Percentiles rank a stretch among this genome's conserved stretches.
Evolutionary conservation across 2,113 vertebrate genomes (phyloP).

Genomic region (Xiphophorus maculatus): DNA sequence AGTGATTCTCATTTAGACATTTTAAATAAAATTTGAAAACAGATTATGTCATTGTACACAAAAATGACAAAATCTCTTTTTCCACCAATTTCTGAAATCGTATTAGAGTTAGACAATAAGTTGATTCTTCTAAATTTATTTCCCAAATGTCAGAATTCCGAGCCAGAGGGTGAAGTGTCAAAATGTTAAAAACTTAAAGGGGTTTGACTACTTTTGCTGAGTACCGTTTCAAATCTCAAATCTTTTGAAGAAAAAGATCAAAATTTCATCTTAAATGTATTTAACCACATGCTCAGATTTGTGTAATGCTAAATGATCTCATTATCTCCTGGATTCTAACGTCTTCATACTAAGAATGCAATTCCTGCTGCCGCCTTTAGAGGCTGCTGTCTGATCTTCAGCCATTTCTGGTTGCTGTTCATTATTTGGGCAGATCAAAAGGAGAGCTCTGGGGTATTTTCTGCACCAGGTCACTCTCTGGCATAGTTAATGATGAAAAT

Average conservation of each 20-base stretch:
- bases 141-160: neutral
- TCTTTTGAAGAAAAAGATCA: neutral
- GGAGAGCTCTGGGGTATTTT: constrained; percentile 17
- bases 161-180: neutral
- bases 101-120: neutral
- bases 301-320: too few species aligned
- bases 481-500: constrained; percentile 22
- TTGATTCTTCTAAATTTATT: neutral
- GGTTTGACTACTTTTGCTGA: neutral
- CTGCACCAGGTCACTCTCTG: constrained; percentile 9
- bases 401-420: neutral
- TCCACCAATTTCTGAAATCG: neutral
- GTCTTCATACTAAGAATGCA: too few species aligned
- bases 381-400: constrained; percentile 4
- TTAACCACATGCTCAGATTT: too few species aligned
- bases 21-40: neutral
- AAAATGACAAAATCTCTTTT: neutral
- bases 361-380: too few species aligned
- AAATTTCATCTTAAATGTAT: neutral
- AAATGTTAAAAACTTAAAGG: neutral
- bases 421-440: constrained; percentile 28
- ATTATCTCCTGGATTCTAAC: too few species aligned
- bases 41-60: neutral
- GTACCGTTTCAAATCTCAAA: neutral
- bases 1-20: neutral